Percentiles rank a stretch among this genome's conserved stretches.
phyloP scores from a whole-genome alignment of 2,113 vertebrate species.

The Mystacornis crossleyi region DNA sequence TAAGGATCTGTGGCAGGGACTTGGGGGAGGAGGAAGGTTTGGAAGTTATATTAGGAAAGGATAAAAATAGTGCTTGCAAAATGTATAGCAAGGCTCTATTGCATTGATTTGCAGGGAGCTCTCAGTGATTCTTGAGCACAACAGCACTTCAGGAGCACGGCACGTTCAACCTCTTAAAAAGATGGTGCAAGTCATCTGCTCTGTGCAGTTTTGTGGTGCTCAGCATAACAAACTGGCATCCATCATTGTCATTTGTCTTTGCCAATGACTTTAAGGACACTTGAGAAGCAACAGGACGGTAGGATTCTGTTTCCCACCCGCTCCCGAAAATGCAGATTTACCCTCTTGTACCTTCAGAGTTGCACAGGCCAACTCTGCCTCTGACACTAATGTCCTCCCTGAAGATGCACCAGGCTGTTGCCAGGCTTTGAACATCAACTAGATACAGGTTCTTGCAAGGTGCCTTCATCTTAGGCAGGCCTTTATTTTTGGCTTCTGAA shows the following conservation, averaged over 20 bases:
- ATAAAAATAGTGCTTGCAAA: slow-evolving; percentile 10
- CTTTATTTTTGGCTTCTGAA: background rate
- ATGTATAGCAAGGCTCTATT: background rate
- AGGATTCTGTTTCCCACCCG: background rate
- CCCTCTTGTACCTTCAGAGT: background rate
- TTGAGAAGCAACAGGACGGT: background rate
- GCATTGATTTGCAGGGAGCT: slow-evolving; percentile 7
- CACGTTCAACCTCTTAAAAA: background rate
- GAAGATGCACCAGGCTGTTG: rapidly evolving
- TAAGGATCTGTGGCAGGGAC: background rate
- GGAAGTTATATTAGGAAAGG: slow-evolving; percentile 20
- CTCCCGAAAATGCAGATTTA: background rate
- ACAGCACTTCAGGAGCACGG: background rate
- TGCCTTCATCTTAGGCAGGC: background rate
- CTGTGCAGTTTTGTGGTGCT: background rate
- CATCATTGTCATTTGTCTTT: background rate
- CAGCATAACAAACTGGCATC: background rate
- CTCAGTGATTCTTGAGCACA: background rate
- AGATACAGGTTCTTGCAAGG: background rate
- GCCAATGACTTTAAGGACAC: background rate
- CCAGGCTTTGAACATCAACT: background rate
- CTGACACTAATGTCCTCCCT: background rate
- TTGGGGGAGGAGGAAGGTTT: background rate
- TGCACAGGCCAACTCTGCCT: background rate
- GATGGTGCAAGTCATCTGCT: background rate